Conservation (phyloP, 2,113 vertebrate genomes). For the Silurus meridionalis region DNA sequence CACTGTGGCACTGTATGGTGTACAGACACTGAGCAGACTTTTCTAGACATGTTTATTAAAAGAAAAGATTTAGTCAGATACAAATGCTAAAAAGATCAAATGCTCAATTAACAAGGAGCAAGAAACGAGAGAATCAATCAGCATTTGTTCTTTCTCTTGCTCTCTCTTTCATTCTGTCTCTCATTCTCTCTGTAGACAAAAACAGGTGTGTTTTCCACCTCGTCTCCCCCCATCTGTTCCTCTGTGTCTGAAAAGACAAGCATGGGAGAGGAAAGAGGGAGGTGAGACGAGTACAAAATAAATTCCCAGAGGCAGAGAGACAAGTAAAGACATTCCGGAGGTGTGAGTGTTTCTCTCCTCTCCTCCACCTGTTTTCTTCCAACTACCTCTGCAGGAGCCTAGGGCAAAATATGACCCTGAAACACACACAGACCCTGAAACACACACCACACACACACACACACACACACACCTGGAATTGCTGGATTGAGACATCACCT, state of each 20-base stretch:
- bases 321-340: constrained; percentile 71
- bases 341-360: constrained; percentile 63
- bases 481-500: constrained; percentile 40
- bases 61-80: not conserved
- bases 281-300: constrained; percentile 56
- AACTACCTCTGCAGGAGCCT: constrained; percentile 67
- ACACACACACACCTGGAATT: constrained; percentile 39
- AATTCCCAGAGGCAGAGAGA: constrained; percentile 66
- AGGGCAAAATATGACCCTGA: constrained; percentile 66
- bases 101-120: constrained; percentile 2
- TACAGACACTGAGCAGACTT: constrained; percentile 16
- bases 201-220: constrained; percentile 70
- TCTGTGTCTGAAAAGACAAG: constrained; percentile 63
- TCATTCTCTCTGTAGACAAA: constrained; percentile 62
- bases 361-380: constrained; percentile 57
- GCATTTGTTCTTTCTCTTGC: constrained; percentile 6
- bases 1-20: too few species aligned
- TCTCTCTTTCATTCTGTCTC: constrained; percentile 53
- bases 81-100: constrained; percentile 1
- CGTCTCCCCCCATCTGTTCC: constrained; percentile 66
- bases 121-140: constrained; percentile 1
- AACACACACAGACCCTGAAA: constrained; percentile 34
- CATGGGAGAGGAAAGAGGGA: constrained; percentile 35
- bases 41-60: not conserved
- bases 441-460: constrained; percentile 25